Evolutionary conservation across 2,888 invertebrate genomes (phyloP), one percentile per base, ranked within the genome.

Genomic region (Melikaiella ostensackeni): DNA sequence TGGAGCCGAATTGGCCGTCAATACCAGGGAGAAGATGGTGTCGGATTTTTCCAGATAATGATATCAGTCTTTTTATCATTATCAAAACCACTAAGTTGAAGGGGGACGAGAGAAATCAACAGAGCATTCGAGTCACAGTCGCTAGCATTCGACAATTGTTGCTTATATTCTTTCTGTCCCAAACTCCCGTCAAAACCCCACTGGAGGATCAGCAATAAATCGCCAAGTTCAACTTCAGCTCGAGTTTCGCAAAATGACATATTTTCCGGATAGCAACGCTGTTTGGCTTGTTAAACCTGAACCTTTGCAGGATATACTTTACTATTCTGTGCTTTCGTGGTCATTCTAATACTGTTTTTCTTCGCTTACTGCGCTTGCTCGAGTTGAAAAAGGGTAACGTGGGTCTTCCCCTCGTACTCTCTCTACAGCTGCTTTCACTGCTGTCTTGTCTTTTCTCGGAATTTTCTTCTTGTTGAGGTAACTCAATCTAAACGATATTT

Each of bases 141-240:
- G 11, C 42, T 50, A 8, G 38, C n/a, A 62, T 46, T 21, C 5
- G 62, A 33, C 33, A 77, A 77, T 33, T 33, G 38, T 77, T 77
- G 77, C 30, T 77, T 77, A 42, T 77, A 77, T 24, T 77, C 62
- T 24, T 30, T 64, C 8, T 63, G 74, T 19, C 77, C 75, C 7
- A 61, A 74, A 35, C 74, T 74, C 0, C 74, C 59, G 59, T 74
- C 74, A 59, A 74, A 74, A 5, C 74, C 66, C 76, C 73, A 76
- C 35, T 70, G 59, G n/a, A 62, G 24, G 38, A 74, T 21, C 2
- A 77, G 50, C 27, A 6, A 24, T n/a, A 75, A 61, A 8, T 75
- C 63, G 5, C 11, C 35, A 4, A 70, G 19, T 46, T 70, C 38
- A 2, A 27, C 70, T 21, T 70, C 50, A 5, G 70, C 70, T 11